Evolutionary conservation across 2,113 vertebrate genomes (phyloP).

Genomic region (Stegostoma tigrinum): DNA sequence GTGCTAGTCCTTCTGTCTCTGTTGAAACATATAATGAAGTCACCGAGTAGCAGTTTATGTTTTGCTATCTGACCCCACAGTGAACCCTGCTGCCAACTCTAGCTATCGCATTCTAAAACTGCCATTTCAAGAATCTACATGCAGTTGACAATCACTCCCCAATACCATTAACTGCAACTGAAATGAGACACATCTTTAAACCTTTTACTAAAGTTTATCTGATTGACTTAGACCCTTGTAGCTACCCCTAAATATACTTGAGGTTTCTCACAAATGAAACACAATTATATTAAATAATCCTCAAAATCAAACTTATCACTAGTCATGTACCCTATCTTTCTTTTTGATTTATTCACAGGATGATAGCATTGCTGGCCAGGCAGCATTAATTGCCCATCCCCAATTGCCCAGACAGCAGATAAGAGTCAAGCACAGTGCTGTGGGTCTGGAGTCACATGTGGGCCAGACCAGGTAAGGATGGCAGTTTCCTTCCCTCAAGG

Average conservation of each 20-base stretch:
- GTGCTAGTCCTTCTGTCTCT: constrained; percentile 15
- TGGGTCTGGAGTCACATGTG: no score
- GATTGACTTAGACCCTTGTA: no score
- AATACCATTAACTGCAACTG: not conserved
- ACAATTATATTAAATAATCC: not conserved
- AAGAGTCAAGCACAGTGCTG: no score
- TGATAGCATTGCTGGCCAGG: no score
- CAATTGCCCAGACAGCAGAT: no score
- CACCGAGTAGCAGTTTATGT: not conserved
- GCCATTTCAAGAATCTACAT: not conserved
- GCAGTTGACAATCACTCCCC: not conserved
- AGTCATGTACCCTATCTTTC: not conserved
- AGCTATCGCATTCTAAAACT: not conserved
- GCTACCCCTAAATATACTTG: not conserved
- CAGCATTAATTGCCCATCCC: no score
- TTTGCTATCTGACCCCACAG: not conserved
- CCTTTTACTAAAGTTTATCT: not conserved
- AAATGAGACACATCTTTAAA: not conserved
- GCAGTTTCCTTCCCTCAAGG: no score
- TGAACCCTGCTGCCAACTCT: not conserved
- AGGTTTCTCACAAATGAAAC: not conserved
- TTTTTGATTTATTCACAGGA: not conserved
- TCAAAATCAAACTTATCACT: not conserved
- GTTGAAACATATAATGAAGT: constrained; percentile 24
- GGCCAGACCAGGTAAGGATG: no score